A percentile compares a stretch with the other conserved stretches of the same genome.
These are phyloP conservation scores for Luehdorfia chinensis DNA, from an alignment of 1,140 invertebrate species.

Conservation along the genomic window DNA sequence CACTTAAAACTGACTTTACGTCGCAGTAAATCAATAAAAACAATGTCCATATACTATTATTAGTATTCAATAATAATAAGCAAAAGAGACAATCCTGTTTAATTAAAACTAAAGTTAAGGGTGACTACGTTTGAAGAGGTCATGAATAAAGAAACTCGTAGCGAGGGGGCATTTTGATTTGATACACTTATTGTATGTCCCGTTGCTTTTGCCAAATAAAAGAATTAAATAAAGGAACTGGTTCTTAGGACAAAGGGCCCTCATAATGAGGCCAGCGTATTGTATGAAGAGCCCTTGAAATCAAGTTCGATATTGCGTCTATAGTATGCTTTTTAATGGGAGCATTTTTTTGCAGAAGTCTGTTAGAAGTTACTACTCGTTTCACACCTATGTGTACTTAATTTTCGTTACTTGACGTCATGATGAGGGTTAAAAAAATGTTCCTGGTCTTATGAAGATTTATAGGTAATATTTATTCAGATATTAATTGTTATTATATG, in stretches of 20 bases:
- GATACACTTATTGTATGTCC: slow-evolving; percentile 71
- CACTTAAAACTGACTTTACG: no score
- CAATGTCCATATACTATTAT: no score
- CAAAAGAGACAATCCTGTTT: slow-evolving; percentile 48
- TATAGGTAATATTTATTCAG: no score
- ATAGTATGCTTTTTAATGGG: slow-evolving; percentile 64
- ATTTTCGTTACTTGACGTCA: no score
- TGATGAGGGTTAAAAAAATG: no score
- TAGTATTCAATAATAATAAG: slow-evolving; percentile 13
- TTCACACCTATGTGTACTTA: slow-evolving; percentile 18
- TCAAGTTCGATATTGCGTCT: slow-evolving; percentile 42
- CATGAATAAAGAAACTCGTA: slow-evolving; percentile 55
- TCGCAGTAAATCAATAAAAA: no score
- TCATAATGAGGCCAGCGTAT: slow-evolving; percentile 73
- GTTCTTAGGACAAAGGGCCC: slow-evolving; percentile 73
- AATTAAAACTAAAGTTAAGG: slow-evolving; percentile 67
- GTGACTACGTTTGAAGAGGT: slow-evolving; percentile 42
- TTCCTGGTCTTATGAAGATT: no score
- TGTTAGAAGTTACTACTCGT: slow-evolving; percentile 24
- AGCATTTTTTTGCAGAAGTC: slow-evolving; percentile 32
- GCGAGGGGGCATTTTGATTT: slow-evolving; percentile 61
- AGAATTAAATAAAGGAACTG: slow-evolving; percentile 66
- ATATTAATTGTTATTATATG: no score
- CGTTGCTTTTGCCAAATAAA: slow-evolving; percentile 60
- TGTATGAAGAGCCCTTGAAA: slow-evolving; percentile 63